A percentile compares a stretch with the other conserved stretches of the same genome.
phyloP scores from a whole-genome alignment of 92 coral and sea anemone genomes.

The Paragorgia papillata region DNA sequence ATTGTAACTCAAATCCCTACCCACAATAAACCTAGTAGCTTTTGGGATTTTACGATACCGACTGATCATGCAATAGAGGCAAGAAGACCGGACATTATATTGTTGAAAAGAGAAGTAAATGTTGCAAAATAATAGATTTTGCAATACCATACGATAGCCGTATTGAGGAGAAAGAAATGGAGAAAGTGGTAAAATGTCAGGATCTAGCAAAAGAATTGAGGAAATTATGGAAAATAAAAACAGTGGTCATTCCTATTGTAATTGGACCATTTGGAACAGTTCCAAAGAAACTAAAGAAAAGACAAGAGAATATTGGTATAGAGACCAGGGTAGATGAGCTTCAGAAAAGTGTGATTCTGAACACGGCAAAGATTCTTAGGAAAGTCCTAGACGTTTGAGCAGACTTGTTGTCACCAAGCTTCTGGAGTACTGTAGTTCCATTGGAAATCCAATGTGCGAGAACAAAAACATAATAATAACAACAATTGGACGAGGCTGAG shows the following conservation, averaged over 20 bases:
- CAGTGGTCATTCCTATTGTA: not conserved
- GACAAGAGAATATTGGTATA: not conserved
- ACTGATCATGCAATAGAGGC: slow-evolving; percentile 15
- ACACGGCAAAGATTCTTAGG: not conserved
- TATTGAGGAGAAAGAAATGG: not conserved
- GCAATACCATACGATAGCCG: not conserved
- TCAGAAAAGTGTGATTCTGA: slow-evolving; percentile 1
- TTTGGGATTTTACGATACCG: slow-evolving; percentile 20
- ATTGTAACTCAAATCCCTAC: no score
- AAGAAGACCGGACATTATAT: slow-evolving; percentile 1
- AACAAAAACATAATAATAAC: no score
- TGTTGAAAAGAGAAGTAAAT: not conserved
- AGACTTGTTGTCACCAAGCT: slow-evolving; percentile 3
- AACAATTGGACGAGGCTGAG: no score
- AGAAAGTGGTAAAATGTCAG: not conserved
- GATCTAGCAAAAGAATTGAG: no score
- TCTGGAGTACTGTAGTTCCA: no score
- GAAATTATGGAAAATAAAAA: not conserved
- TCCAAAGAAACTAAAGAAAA: not conserved
- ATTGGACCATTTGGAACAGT: not conserved
- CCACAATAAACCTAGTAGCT: no score
- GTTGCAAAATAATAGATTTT: slow-evolving; percentile 1
- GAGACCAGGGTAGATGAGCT: not conserved
- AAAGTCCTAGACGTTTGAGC: not conserved
- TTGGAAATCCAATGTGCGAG: no score